phyloP scores from a whole-genome alignment of 2,888 invertebrate genomes.

The Eurytoma californica region DNA sequence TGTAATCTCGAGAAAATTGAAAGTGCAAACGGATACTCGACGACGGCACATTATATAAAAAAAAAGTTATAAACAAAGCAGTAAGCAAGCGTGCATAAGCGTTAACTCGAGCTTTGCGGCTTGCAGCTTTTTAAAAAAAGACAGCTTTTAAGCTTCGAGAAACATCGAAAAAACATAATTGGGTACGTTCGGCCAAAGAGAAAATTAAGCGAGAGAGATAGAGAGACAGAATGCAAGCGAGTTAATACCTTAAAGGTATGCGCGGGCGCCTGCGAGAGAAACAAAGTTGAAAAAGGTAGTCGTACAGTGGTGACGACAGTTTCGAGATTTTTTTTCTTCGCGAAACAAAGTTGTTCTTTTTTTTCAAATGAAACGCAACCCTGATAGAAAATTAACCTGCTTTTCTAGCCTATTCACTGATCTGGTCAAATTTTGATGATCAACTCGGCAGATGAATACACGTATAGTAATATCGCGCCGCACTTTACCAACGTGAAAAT shows the following conservation, averaged over 20 bases:
- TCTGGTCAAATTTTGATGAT: no score
- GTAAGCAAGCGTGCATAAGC: slow-evolving; percentile 48
- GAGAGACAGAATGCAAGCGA: slow-evolving; percentile 21
- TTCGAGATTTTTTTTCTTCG: slow-evolving; percentile 49
- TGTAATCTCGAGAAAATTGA: background rate
- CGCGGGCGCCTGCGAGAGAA: slow-evolving; percentile 53
- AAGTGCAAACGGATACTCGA: slow-evolving; percentile 9
- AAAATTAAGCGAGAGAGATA: background rate
- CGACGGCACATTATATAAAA: slow-evolving; percentile 30
- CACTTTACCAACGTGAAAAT: no score
- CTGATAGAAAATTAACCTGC: no score
- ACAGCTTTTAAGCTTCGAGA: slow-evolving; percentile 53
- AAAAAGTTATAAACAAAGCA: slow-evolving; percentile 39
- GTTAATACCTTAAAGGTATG: slow-evolving; percentile 48
- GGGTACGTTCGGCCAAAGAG: slow-evolving; percentile 14
- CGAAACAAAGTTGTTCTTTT: background rate
- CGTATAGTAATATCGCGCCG: no score
- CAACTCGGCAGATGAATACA: no score
- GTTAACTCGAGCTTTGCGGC: slow-evolving; percentile 46
- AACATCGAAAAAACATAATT: slow-evolving; percentile 51
- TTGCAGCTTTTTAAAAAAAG: slow-evolving; percentile 39
- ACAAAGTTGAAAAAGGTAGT: slow-evolving; percentile 31
- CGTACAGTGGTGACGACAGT: slow-evolving; percentile 51
- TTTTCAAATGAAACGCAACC: no score
- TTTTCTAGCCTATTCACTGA: no score